A percentile compares a stretch with the other conserved stretches of the same genome.
Conservation (phyloP, 2,797 vertebrate species). For the Psittacula echo region DNA sequence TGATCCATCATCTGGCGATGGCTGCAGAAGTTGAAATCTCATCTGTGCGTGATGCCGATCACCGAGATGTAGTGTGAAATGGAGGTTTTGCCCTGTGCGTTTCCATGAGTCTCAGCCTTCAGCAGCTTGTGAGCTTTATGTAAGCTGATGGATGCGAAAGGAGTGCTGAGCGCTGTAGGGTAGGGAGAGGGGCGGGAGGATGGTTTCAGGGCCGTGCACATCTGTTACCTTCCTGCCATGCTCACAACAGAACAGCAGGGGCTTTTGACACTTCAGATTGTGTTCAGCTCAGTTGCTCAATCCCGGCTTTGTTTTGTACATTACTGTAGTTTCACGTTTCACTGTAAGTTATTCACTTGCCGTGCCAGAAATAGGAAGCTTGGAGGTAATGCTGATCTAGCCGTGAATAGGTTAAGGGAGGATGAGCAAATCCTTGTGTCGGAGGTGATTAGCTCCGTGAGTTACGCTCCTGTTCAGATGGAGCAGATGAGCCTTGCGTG, state of each 20-base stretch:
- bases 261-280: constrained; percentile 16
- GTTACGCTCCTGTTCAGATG: rapidly evolving
- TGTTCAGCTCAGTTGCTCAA: constrained; percentile 34
- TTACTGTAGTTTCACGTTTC: neutral
- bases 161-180: neutral
- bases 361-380: neutral
- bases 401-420: neutral
- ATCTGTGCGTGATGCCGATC: neutral
- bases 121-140: neutral
- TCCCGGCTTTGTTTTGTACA: neutral
- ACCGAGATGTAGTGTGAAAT: neutral
- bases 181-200: neutral
- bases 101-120: neutral
- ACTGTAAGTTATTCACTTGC: neutral
- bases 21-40: neutral
- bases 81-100: rapidly evolving
- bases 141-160: neutral
- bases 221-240: constrained; percentile 1
- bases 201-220: constrained; percentile 9
- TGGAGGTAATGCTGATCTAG: neutral
- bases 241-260: neutral
- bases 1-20: neutral
- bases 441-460: rapidly evolving
- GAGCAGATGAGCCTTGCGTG: neutral
- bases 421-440: neutral